Conservation (phyloP, 2,888 invertebrate genomes). For the Bellardia bayeri region DNA sequence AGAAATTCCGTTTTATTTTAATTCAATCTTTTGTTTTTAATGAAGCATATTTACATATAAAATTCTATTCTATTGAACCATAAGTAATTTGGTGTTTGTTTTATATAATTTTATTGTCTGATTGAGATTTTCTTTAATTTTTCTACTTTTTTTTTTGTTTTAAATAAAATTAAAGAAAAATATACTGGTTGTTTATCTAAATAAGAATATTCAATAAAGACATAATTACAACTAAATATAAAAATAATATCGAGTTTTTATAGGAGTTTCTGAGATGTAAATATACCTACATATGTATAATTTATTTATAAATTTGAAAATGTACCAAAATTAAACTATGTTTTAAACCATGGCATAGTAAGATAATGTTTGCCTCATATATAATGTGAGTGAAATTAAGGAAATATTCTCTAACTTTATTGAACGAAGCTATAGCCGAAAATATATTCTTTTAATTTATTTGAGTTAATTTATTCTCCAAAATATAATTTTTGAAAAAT, state of each 20-base stretch:
- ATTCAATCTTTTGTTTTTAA: background rate
- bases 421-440: too few species aligned
- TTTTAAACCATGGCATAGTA: too few species aligned
- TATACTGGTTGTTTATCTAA: conserved; percentile 58
- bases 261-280: too few species aligned
- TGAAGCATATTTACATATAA: background rate
- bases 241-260: background rate
- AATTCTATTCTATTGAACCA: conserved; percentile 1
- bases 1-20: conserved; percentile 17
- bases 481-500: too few species aligned
- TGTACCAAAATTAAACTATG: too few species aligned
- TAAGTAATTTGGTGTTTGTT: conserved; percentile 50
- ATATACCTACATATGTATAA: too few species aligned
- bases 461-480: too few species aligned
- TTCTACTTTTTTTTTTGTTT: conserved; percentile 33
- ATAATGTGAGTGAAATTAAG: too few species aligned
- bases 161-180: conserved; percentile 42
- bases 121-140: background rate
- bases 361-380: too few species aligned
- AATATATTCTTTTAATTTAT: too few species aligned
- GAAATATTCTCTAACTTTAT: too few species aligned
- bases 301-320: too few species aligned
- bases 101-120: conserved; percentile 12
- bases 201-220: conserved; percentile 64
- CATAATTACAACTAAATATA: conserved; percentile 38